Evolutionary conservation across 2,113 vertebrate species (phyloP), one percentile per base, ranked within the genome.

Genomic region (Stomatorhinus ivindoensis): DNA sequence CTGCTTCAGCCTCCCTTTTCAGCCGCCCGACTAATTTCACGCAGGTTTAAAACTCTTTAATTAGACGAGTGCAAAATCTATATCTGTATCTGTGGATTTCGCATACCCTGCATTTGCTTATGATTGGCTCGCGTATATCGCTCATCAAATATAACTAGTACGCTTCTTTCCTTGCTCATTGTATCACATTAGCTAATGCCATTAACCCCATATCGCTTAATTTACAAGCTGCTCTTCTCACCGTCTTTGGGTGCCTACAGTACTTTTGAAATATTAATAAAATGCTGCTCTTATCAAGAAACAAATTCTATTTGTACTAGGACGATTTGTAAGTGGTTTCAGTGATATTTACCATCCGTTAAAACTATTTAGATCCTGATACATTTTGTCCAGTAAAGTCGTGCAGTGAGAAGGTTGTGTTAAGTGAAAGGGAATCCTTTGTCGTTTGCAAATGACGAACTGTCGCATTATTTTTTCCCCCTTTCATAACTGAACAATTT

Each of bases 381-480:
- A 42, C 15, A 42, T 80, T 80, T 88, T 85, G 89, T 48, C 46
- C 92, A 90, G 89, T 91, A 91, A 92, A 50, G 91, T 76, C 83
- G 91, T 91, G 93, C 93, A 94, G 92, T 89, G 88, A 91, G 90
- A 91, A 91, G 91, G 92, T 93, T 92, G 91, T 88, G 83, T 76
- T 76, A 84, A 84, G 42, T 86, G 89, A 87, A 87, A 80, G 87
- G 21, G 90, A 89, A 51, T 92, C 87, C 88, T 93, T 94, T 92
- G 90, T 91, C 92, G 86, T 89, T 95, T 93, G 93, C 93, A 94
- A 94, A 95, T 93, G 91, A 93, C 91, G 89, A 92, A 90, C 92
- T 93, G 92, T 93, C 86, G 92, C 93, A 94, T 95, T 95, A 94
- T 95, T 94, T 94, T 90, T 21, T n/a, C 19, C 17, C 47, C 31